A percentile compares a stretch with the other conserved stretches of the same genome.
Conservation (phyloP, 2,888 invertebrate species). For the Parapristionchus giblindavisi region DNA sequence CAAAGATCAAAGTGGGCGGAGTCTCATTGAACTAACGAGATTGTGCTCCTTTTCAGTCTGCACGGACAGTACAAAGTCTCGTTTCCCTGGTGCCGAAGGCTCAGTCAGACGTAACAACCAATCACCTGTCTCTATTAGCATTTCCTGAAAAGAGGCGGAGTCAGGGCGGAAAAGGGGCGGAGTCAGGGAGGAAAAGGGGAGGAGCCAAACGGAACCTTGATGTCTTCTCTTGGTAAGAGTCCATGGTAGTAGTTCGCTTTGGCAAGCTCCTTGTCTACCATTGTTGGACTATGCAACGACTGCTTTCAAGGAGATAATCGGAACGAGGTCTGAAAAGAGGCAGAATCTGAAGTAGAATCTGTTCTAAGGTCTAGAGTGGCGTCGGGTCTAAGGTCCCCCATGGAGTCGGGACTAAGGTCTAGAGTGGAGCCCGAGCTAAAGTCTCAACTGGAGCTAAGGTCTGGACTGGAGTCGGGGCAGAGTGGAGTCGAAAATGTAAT, state of each 20-base stretch:
- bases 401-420: no score
- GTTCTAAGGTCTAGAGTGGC: no score
- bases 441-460: no score
- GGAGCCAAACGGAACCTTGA: constrained; percentile 13
- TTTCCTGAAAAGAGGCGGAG: constrained; percentile 15
- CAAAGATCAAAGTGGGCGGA: background rate
- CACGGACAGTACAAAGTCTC: constrained; percentile 25
- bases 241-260: constrained; percentile 33
- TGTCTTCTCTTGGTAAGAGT: constrained; percentile 34
- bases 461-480: no score
- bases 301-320: constrained; percentile 11
- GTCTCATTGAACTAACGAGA: background rate
- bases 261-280: constrained; percentile 30
- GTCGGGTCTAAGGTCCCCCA: no score
- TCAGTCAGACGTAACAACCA: constrained; percentile 24
- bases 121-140: constrained; percentile 11
- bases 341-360: no score
- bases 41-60: constrained; percentile 6
- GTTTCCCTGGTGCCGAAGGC: constrained; percentile 22
- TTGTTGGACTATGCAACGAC: constrained; percentile 8
- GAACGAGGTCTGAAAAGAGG: background rate
- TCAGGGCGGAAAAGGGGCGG: background rate
- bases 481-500: no score
- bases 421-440: no score
- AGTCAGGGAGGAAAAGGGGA: background rate